Evolutionary conservation across 2,797 vertebrate genomes (phyloP).

Genomic region (Rallus crepitans): DNA sequence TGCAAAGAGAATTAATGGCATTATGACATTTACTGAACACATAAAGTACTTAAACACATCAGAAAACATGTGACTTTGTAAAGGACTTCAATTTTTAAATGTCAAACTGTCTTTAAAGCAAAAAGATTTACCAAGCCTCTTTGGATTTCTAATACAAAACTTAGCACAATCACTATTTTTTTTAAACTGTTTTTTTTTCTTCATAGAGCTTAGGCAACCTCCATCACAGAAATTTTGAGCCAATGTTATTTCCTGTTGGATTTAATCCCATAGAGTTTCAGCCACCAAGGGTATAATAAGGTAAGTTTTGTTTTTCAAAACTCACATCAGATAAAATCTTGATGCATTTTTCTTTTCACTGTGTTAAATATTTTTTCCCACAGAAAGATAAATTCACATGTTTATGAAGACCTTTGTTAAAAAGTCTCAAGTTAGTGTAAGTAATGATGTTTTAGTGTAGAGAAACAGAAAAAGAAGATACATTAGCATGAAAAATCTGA

Average conservation of each 20-base stretch:
- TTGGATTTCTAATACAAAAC: conserved; percentile 46
- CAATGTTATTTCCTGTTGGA: neutral
- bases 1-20: conserved; percentile 67
- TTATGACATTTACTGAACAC: conserved; percentile 76
- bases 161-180: neutral
- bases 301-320: neutral
- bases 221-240: neutral
- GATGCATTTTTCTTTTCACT: neutral
- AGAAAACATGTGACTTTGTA: conserved; percentile 68
- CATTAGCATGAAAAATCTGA: neutral
- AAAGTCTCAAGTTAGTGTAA: neutral
- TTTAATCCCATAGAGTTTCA: conserved; percentile 22
- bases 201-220: neutral
- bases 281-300: neutral
- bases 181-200: neutral
- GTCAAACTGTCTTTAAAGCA: conserved; percentile 66
- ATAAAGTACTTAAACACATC: conserved; percentile 62
- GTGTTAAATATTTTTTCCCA: neutral
- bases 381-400: neutral
- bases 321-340: neutral
- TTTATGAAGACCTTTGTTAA: neutral
- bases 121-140: conserved; percentile 34
- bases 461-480: neutral
- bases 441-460: neutral
- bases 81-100: conserved; percentile 74